Percentiles rank a stretch among this genome's conserved stretches.
These are phyloP conservation scores for Apostichopus parvimensis DNA, from an alignment of 35 echinoderm and acorn worm species.

Conservation along the genomic window DNA sequence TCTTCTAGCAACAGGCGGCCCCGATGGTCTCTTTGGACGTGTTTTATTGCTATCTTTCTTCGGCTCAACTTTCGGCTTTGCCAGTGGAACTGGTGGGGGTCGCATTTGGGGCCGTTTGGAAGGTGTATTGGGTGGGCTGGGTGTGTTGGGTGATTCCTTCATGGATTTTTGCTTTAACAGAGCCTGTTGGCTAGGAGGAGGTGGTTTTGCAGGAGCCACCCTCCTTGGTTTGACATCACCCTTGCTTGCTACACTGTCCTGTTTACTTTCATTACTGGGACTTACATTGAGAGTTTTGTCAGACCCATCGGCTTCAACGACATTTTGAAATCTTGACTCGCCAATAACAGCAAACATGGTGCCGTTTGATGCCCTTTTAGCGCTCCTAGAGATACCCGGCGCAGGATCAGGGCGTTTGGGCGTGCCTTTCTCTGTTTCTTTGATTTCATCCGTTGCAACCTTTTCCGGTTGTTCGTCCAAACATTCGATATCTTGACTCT, in stretches of 20 bases:
- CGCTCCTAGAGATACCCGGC: not conserved
- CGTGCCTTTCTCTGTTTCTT: not conserved
- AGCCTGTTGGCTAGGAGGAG: constrained; percentile 1
- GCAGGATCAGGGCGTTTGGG: not conserved
- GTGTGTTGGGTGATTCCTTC: not conserved
- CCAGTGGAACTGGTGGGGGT: not conserved
- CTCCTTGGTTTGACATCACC: not conserved
- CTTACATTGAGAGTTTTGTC: not conserved
- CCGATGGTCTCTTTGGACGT: not conserved
- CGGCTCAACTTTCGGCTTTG: not conserved
- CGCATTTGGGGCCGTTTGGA: not conserved
- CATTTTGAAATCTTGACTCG: not conserved
- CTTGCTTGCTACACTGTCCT: not conserved
- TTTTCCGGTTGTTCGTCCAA: not conserved
- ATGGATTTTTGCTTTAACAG: not conserved
- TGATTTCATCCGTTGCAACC: not conserved
- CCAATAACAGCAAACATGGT: constrained; percentile 11
- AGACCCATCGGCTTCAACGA: not conserved
- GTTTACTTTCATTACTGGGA: not conserved
- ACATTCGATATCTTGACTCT: not conserved
- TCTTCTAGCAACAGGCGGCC: not conserved
- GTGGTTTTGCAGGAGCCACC: constrained; percentile 29
- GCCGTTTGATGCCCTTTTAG: constrained; percentile 12
- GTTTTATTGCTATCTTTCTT: not conserved
- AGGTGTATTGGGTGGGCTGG: not conserved